These are phyloP conservation scores for Hephaestus fuliginosus DNA, from an alignment of 2,797 vertebrate species.

Conservation along the genomic window DNA sequence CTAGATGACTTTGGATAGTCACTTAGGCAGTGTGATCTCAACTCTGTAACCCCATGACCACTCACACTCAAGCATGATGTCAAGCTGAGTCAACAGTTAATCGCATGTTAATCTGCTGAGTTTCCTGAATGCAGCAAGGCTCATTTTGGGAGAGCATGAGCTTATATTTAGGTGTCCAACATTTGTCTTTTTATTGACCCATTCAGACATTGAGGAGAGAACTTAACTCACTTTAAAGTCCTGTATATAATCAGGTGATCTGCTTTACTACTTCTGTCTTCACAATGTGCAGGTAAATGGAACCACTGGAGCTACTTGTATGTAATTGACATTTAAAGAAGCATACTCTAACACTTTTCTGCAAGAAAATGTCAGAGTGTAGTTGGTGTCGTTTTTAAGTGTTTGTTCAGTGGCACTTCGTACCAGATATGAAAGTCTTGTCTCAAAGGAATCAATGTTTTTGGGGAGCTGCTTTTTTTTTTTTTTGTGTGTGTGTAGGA, in stretches of 20 bases:
- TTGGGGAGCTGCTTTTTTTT: not conserved
- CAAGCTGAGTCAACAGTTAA: slow-evolving; percentile 10
- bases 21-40: slow-evolving; percentile 37
- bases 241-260: not conserved
- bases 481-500: not conserved
- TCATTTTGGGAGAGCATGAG: not conserved
- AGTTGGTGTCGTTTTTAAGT: not conserved
- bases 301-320: not conserved
- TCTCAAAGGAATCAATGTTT: not conserved
- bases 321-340: not conserved
- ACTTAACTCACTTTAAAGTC: not conserved
- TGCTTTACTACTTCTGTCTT: not conserved
- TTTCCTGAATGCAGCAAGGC: slow-evolving; percentile 4
- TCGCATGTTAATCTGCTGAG: not conserved
- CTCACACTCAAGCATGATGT: not conserved
- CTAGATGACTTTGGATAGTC: slow-evolving; percentile 11
- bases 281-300: not conserved
- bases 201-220: not conserved
- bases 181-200: not conserved
- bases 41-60: slow-evolving; percentile 4
- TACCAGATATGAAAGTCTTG: not conserved
- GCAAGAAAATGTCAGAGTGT: not conserved
- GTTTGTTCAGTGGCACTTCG: not conserved
- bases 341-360: not conserved
- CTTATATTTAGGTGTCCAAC: not conserved